Evolutionary conservation across 2,888 invertebrate species (phyloP), one percentile per base, ranked within the genome.

Genomic region (Fabriciana adippe): DNA sequence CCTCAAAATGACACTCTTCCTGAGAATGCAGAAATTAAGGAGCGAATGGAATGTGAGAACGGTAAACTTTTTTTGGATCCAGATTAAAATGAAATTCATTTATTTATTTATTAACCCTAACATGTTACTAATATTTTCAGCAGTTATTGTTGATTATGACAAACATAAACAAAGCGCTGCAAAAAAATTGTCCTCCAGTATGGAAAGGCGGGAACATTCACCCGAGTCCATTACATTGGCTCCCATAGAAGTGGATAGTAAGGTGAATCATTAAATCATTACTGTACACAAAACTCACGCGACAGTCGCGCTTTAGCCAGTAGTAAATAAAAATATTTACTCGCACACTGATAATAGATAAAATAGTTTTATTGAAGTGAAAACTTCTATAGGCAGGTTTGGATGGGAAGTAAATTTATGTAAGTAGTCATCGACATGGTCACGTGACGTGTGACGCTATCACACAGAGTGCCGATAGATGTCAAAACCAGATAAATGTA

Each of bases 181-280:
- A 6, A 87, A 84, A 72, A 86, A 85, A 73, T 69, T 82, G 70
- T 81, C 84, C 45, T 75, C 84, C 14, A 79, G 67, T 54, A 74
- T 71, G 47, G 85, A 83, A 68, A 83, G 75, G 72, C 80, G 80
- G 72, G 79, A 72, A 2, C 72, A 77, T 26, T 79, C 84, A 35
- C 81, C 85, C 2, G 87, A 87, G 67, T 74, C 78, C 21, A 82
- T 87, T 67, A 70, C 78, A 66, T 75, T 88, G 74, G 72, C 73
- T 50, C 73, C 82, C 11, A 61, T 84, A 55, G 80, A 85, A 66
- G 64, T 67, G 16, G 76, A 76, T 57, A 72, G 73, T 67, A 83
- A 83, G 83, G 88, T 88, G 72, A 67, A 31, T 51, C 18, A 60
- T 60, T 55, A 57, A 65, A 65, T 53, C 51, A 51, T n/a, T 65